phyloP scores from a whole-genome alignment of 2,113 vertebrate genomes.

The Protomyctophum bolini region DNA sequence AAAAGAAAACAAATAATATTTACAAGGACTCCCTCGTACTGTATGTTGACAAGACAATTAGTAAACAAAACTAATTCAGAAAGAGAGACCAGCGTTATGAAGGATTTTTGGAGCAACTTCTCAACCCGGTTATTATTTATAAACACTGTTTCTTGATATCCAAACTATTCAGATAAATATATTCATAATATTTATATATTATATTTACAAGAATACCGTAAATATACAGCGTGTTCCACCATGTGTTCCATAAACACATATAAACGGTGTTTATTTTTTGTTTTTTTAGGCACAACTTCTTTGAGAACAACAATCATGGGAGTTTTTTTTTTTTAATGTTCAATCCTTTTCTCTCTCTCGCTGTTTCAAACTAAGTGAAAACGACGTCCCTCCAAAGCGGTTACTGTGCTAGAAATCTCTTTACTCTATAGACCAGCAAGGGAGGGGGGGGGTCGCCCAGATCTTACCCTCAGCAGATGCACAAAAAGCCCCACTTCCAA shows the following conservation, averaged over 20 bases:
- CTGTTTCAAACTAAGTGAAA: conserved; percentile 31
- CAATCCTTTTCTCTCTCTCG: conserved; percentile 17
- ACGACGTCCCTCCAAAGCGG: conserved; percentile 19
- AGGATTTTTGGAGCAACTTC: conserved; percentile 58
- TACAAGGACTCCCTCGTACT: conserved; percentile 68
- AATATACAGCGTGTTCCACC: conserved; percentile 89
- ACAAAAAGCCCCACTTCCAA: background rate
- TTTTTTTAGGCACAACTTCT: conserved; percentile 86
- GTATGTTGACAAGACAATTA: conserved; percentile 69
- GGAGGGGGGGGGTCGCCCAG: background rate
- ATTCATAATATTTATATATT: conserved; percentile 89
- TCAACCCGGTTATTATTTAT: conserved; percentile 71
- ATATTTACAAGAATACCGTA: conserved; percentile 97
- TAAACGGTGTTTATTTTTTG: conserved; percentile 74
- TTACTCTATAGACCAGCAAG: conserved; percentile 25
- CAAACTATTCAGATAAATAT: conserved; percentile 78
- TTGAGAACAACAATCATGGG: conserved; percentile 49
- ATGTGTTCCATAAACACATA: conserved; percentile 90
- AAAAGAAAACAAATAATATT: conserved; percentile 60
- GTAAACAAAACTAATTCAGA: conserved; percentile 59
- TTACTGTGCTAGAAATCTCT: conserved; percentile 43
- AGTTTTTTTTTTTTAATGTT: conserved; percentile 35
- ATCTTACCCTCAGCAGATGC: background rate
- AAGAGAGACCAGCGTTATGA: conserved; percentile 55
- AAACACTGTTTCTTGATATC: conserved; percentile 73